These are phyloP conservation scores for Achatina immaculata DNA, from an alignment of 1,140 invertebrate species.

Conservation along the genomic window DNA sequence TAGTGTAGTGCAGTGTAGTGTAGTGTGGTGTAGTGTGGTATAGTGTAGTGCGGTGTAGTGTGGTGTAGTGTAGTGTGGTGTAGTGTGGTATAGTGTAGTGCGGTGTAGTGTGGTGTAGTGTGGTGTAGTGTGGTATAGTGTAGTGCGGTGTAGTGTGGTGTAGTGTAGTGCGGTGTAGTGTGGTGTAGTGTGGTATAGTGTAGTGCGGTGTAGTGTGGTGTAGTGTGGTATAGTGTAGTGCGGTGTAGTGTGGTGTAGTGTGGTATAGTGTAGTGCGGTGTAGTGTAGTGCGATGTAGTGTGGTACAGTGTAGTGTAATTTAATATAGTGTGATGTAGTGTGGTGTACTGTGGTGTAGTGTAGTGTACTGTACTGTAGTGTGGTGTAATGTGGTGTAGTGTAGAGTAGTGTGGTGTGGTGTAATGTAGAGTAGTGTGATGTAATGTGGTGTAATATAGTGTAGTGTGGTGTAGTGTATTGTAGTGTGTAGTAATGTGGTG, in stretches of 20 bases:
- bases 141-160: slow-evolving; percentile 3
- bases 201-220: slow-evolving; percentile 43
- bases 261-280: slow-evolving; percentile 39
- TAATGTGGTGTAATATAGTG: background rate
- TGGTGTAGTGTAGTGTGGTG: slow-evolving; percentile 2
- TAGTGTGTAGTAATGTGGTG: background rate
- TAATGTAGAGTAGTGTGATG: background rate
- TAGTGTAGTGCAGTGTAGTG: background rate
- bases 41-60: slow-evolving; percentile 7
- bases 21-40: slow-evolving; percentile 8
- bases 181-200: slow-evolving; percentile 40
- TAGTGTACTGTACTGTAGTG: slow-evolving; percentile 34
- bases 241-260: slow-evolving; percentile 39
- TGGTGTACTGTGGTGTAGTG: slow-evolving; percentile 20
- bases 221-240: slow-evolving; percentile 42
- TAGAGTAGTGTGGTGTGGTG: slow-evolving; percentile 14
- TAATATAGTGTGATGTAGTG: background rate
- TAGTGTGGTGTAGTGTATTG: slow-evolving; percentile 6
- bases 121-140: background rate
- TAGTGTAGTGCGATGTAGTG: background rate
- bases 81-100: background rate
- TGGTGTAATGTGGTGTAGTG: slow-evolving; percentile 27
- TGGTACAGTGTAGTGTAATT: slow-evolving; percentile 1
- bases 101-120: slow-evolving; percentile 13
- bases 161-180: slow-evolving; percentile 40